A percentile compares a stretch with the other conserved stretches of the same genome.
phyloP scores from a whole-genome alignment of 2,113 vertebrate genomes.

The Budorcas taxicolor region DNA sequence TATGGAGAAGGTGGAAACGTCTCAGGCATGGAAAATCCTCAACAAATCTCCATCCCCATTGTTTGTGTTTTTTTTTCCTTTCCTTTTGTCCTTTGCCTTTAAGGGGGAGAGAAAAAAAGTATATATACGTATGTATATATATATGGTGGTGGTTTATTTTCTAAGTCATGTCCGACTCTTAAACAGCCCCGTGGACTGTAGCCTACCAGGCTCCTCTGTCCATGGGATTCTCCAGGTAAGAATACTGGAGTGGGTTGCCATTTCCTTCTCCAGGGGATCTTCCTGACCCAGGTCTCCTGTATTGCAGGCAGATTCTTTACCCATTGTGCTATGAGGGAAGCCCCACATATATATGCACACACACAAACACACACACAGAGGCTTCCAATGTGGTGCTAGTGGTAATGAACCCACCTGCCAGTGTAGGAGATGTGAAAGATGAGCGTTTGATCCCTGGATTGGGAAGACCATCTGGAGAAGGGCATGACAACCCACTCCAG shows the following conservation, averaged over 20 bases:
- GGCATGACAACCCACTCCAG: not conserved
- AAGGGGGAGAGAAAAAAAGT: not conserved
- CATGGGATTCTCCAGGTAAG: not conserved
- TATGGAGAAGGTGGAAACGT: not conserved
- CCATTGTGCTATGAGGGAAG: not conserved
- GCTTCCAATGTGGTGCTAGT: not conserved
- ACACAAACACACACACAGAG: not conserved
- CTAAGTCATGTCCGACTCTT: not conserved
- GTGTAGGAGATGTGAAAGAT: not conserved
- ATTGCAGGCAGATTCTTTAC: not conserved
- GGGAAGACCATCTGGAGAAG: not conserved
- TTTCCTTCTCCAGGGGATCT: not conserved
- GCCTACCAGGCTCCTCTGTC: not conserved
- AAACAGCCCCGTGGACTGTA: not conserved
- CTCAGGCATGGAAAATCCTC: not conserved
- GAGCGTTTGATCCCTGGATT: not conserved
- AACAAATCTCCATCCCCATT: not conserved
- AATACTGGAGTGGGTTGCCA: not conserved
- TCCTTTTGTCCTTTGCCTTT: not conserved
- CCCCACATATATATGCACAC: not conserved
- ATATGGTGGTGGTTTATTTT: not conserved
- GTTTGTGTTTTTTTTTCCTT: not conserved
- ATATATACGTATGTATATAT: not conserved
- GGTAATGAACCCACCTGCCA: not conserved
- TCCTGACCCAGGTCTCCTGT: not conserved